Percentiles rank a stretch among this genome's conserved stretches.
These are phyloP conservation scores for Tenthredo livida DNA, from an alignment of 2,888 invertebrate genomes.

Conservation along the genomic window DNA sequence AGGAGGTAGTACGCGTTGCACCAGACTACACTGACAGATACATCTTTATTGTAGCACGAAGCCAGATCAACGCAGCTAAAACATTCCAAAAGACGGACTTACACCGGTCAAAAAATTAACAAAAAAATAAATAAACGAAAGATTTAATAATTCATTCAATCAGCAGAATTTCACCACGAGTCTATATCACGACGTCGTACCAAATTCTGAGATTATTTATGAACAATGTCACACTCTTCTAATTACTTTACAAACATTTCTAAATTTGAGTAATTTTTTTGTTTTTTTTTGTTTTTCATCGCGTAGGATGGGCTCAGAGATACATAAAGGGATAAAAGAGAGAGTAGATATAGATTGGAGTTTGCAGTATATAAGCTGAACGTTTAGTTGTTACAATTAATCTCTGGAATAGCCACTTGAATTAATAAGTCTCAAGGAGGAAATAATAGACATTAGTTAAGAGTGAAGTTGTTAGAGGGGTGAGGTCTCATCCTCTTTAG, in stretches of 20 bases:
- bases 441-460: slow-evolving; percentile 47
- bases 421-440: slow-evolving; percentile 46
- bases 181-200: neutral
- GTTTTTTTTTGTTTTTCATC: neutral
- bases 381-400: slow-evolving; percentile 19
- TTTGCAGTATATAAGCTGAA: slow-evolving; percentile 35
- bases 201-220: neutral
- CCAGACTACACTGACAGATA: slow-evolving; percentile 62
- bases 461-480: neutral
- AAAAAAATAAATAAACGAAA: neutral
- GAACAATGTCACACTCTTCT: neutral
- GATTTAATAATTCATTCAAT: neutral
- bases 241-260: neutral
- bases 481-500: slow-evolving; percentile 43
- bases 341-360: neutral
- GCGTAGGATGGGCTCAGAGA: neutral
- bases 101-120: neutral
- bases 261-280: neutral
- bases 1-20: slow-evolving; percentile 55
- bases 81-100: slow-evolving; percentile 24
- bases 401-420: slow-evolving; percentile 22
- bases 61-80: slow-evolving; percentile 44
- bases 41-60: slow-evolving; percentile 62
- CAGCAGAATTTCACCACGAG: neutral
- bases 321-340: neutral